Evolutionary conservation across 2,113 vertebrate species (phyloP).

Genomic region (Spea multiplicata): DNA sequence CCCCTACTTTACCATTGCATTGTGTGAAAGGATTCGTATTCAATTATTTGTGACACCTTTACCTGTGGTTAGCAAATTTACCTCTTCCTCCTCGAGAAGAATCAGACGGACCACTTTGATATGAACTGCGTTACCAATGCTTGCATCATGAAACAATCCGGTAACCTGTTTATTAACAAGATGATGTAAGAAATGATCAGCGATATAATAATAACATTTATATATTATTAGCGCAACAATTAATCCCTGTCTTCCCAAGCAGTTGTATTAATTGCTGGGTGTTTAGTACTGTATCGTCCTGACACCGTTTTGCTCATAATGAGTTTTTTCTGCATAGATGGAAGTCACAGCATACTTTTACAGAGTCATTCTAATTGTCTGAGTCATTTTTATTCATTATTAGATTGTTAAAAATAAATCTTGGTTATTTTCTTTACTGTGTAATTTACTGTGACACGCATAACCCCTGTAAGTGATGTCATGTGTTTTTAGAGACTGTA

Average conservation of each 20-base stretch:
- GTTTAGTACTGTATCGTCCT: too few relatives aligned
- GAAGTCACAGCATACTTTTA: neutral
- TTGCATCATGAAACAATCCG: conserved; percentile 90
- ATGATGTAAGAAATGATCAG: too few relatives aligned
- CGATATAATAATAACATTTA: too few relatives aligned
- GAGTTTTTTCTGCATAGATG: neutral
- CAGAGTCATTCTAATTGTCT: neutral
- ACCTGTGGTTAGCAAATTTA: conserved; percentile 55
- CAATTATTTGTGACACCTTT: too few relatives aligned
- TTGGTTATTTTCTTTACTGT: neutral
- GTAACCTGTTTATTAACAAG: conserved; percentile 73
- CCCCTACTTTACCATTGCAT: too few relatives aligned
- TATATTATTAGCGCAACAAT: too few relatives aligned
- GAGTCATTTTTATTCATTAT: neutral
- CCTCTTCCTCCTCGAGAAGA: conserved; percentile 92
- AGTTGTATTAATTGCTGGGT: too few relatives aligned
- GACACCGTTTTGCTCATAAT: conserved; percentile 1
- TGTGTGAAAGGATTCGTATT: too few relatives aligned
- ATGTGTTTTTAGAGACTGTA: neutral
- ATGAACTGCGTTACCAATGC: conserved; percentile 94
- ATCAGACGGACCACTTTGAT: conserved; percentile 92
- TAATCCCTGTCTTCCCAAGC: too few relatives aligned
- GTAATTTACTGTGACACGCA: neutral
- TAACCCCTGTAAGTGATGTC: neutral
- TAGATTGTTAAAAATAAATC: neutral